Evolutionary conservation across 2,113 vertebrate species (phyloP).

Genomic region (Panthera leo): DNA sequence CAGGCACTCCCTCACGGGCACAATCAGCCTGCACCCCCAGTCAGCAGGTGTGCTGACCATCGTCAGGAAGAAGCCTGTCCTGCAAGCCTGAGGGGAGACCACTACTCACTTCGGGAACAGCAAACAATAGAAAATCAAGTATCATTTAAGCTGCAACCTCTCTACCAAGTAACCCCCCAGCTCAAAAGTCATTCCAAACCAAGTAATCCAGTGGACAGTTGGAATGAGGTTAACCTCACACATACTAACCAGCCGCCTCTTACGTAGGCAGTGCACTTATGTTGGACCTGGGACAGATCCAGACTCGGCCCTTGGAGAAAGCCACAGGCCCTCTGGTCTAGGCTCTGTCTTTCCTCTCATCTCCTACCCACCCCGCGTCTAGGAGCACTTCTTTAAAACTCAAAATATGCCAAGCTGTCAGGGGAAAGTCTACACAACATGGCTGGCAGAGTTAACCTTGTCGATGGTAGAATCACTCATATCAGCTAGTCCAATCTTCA

Average conservation of each 20-base stretch:
- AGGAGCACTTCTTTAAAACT: neutral
- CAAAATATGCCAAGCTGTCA: neutral
- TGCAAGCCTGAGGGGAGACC: neutral
- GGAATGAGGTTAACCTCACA: neutral
- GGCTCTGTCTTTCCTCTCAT: neutral
- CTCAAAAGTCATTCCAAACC: neutral
- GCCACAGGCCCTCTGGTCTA: neutral
- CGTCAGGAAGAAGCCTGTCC: neutral
- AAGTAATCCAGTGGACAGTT: no score
- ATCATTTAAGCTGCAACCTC: neutral
- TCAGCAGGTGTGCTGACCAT: rapidly evolving
- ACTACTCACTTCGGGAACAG: neutral
- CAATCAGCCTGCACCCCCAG: neutral
- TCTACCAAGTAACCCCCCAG: neutral
- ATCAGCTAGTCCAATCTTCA: neutral
- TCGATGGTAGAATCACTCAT: no score
- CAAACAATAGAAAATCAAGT: neutral
- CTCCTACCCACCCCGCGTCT: neutral
- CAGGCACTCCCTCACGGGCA: neutral
- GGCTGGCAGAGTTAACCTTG: neutral
- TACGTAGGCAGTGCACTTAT: rapidly evolving
- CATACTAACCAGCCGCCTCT: neutral
- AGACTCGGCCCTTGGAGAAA: neutral
- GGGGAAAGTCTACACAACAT: rapidly evolving
- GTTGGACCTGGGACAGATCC: neutral